phyloP scores from a whole-genome alignment of 2,113 vertebrate genomes.

The Microcebus ravelobensis region DNA sequence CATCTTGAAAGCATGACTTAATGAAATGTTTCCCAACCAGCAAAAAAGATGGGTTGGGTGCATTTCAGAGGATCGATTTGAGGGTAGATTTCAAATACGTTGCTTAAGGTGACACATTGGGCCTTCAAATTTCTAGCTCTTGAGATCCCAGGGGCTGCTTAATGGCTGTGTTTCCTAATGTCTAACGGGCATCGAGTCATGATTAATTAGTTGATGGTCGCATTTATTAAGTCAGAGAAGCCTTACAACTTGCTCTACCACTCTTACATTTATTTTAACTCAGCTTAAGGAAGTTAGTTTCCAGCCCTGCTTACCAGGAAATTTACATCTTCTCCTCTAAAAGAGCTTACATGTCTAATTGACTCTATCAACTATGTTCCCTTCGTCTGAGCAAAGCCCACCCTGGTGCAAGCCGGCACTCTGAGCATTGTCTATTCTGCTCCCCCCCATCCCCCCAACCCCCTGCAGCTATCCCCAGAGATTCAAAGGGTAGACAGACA shows the following conservation, averaged over 20 bases:
- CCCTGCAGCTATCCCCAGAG: not conserved
- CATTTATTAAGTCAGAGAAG: not conserved
- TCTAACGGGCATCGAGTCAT: not conserved
- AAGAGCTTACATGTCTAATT: not conserved
- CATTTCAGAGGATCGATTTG: not conserved
- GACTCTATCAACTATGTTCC: not conserved
- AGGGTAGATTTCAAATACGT: not conserved
- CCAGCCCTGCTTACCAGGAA: not conserved
- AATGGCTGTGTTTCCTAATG: not conserved
- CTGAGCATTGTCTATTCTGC: not conserved
- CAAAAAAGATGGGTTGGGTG: not conserved
- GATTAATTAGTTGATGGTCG: not conserved
- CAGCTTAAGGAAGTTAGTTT: not conserved
- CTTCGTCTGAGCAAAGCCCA: not conserved
- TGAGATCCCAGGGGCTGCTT: not conserved
- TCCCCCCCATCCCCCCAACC: not conserved
- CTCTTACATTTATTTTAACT: not conserved
- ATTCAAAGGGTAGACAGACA: not conserved
- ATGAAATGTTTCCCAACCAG: not conserved
- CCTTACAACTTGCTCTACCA: not conserved
- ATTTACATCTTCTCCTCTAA: not conserved
- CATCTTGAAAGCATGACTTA: not conserved
- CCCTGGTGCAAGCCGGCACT: not conserved
- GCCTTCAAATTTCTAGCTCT: not conserved
- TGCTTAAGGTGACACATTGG: not conserved